Evolutionary conservation across 2,797 vertebrate genomes (phyloP), one percentile per base, ranked within the genome.

Genomic region (Characodon lateralis): DNA sequence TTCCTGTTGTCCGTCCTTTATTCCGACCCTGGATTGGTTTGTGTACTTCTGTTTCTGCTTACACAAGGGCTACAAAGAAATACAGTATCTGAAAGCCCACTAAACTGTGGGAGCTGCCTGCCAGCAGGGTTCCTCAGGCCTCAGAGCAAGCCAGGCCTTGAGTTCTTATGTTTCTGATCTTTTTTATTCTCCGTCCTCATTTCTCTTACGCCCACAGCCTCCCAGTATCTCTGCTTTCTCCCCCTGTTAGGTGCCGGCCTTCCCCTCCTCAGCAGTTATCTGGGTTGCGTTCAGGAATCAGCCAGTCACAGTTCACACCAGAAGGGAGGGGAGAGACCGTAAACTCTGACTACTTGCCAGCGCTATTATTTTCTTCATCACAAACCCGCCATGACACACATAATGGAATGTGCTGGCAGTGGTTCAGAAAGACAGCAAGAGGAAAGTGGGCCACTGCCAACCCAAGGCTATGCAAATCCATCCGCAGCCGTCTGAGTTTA

Each of bases 391-490:
- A 93, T 89, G 92, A 95, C 93, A 94, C 93, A 92, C 93, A 94
- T 94, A 94, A 93, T 88, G 90, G 93, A 94, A 94, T 92, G 90
- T 88, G 88, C 90, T 94, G 94, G 92, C 93, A 89, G 87, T 74
- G 83, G 87, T 86, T 92, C 89, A 93, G 86, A 89, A 85, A 90
- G 91, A 90, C 91, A 77, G 89, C 63, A 68, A 89, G 77, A 85
- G 88, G 85, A 91, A 92, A 93, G 92, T 94, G 93, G 93, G 93
- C 89, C 93, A 93, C 88, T 89, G 92, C 93, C 93, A 94, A 94
- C 93, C 93, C 79, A 53, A 88, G 93, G 93, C 94, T 91, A 93
- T 93, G 93, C 93, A 94, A 94, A 95, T 94, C 92, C 89, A 88
- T 85, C 89, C 80, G 74, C 89, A 91, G 84, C 85, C 87, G 51